Conservation (phyloP, 2,888 invertebrate genomes). For the Acheta domesticus region DNA sequence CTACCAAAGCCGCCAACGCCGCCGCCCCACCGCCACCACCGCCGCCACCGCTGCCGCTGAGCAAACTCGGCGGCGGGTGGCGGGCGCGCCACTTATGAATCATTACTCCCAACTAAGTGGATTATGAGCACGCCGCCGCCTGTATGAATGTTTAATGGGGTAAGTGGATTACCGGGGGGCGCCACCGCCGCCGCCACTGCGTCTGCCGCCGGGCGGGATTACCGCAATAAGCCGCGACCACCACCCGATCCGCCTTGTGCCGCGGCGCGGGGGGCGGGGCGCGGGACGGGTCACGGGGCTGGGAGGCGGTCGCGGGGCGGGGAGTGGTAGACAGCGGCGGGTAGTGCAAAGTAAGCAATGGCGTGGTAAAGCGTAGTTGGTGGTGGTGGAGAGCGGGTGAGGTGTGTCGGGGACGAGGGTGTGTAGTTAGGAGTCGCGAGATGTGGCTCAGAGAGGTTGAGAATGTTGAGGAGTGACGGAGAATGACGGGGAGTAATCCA, state of each 20-base stretch:
- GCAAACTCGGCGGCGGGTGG: background rate
- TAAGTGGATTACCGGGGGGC: slow-evolving; percentile 39
- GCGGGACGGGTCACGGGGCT: background rate
- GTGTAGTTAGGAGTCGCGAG: no score
- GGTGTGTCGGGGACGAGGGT: no score
- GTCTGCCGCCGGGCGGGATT: slow-evolving; percentile 19
- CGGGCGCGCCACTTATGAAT: slow-evolving; percentile 36
- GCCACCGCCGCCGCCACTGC: slow-evolving; percentile 7
- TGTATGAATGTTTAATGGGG: slow-evolving; percentile 40
- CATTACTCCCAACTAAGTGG: slow-evolving; percentile 38
- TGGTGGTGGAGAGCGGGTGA: no score
- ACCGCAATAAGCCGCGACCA: slow-evolving; percentile 19
- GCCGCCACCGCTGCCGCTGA: background rate
- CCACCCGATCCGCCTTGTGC: background rate
- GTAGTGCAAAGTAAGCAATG: no score
- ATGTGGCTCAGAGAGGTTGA: no score
- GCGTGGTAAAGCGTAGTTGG: no score
- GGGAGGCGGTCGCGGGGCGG: background rate
- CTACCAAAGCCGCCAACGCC: no score
- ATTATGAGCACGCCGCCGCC: slow-evolving; percentile 34
- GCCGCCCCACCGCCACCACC: no score
- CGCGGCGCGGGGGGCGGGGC: background rate
- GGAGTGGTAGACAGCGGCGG: background rate
- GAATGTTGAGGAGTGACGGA: no score
- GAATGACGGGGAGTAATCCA: no score